Base-by-base conservation (phyloP, 2,797 vertebrate species). In the Urocyon cinereoargenteus region DNA sequence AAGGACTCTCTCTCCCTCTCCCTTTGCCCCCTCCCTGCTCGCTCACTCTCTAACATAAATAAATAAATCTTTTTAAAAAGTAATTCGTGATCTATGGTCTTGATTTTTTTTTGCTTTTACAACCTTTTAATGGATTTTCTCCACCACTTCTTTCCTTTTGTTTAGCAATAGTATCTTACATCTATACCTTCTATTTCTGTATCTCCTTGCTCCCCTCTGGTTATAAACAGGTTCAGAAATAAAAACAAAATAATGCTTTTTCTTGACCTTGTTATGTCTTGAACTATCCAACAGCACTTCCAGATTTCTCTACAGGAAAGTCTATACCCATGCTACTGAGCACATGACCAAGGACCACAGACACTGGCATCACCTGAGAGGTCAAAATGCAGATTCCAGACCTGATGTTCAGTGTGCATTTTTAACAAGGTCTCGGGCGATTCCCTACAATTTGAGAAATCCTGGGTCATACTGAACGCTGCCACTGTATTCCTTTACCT, bases 231-330 rank as follows among this genome's bases (percentile, higher is more conserved):
- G 13, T 13, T 84, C 15, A 92, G 40, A 86, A 95, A 94, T 51
- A 55, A 96, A 73, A 93, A 31, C 14, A 88, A 86, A 94, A 55
- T 9, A 82, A 93, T 79, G 15, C 22, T 94, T 81, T 90, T 61
- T n/a, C 55, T 55, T 15, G 22, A 64, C 13, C 36, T 21, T 72
- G 28, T 53, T 77, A 4, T 14, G 18, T 61, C n/a, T 61, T 66
- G 8, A 93, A 79, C 49, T 72, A n/a, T 45, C 26, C 21, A 34
- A 51, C 1, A n/a, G 34, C 22, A 45, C 24, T 55, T 90, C 5
- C 68, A 95, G 55, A 86, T 68, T 59, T 86, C 51, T 73, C 36
- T 28, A 36, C 2, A 72, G 14, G 12, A 12, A 89, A 89, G 7
- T 53, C 40, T 84, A 34, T 1, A 75, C 18, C 15, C 8, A 57